Evolutionary conservation across 1,140 invertebrate species (phyloP), one percentile per base, ranked within the genome.

Genomic region (Cheumatopsyche charites): DNA sequence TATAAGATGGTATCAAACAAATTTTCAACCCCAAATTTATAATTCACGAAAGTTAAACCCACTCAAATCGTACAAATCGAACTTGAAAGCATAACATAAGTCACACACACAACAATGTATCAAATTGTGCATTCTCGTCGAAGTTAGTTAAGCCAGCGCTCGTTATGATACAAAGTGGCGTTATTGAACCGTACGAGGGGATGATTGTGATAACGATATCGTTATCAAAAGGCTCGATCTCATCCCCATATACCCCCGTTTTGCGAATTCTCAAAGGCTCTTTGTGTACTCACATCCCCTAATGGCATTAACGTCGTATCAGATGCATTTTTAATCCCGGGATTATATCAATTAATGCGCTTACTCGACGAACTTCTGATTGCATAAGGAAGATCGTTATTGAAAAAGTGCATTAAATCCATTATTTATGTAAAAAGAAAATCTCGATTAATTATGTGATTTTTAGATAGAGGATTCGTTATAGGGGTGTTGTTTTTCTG

Each of bases 301-400:
- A 68, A 68, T 68, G 55, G 66, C 66, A 55, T 52, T 55, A 55
- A 11, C 15, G 41, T 47, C 49, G 25, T 72, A 72, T 71, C 70
- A 67, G 70, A 72, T 67, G 71, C 63, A 72, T 67, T 62, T 55
- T 45, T 62, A 72, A 67, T 72, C 62, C 41, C 17, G 71, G 71
- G 71, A 67, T 72, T 67, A 68, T 62, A 29, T 72, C 71, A 72
- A 72, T 72, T 72, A 72, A 72, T 62, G 66, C 66, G 29, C 47
- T 52, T 52, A 52, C 49, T 58, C 25, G 25, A 58, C 25, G 25
- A 58, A 4, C 55, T 19, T 58, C 21, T 11, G 21, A 13, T 58
- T 58, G 9, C 55, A 23, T 26, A 26, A 58, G 29, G 9, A 9
- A 19, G 21, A 58, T 12, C 11, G 13, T 58, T 58, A 58, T 23